A percentile compares a stretch with the other conserved stretches of the same genome.
These are phyloP conservation scores for Pterostichus madidus DNA, from an alignment of 2,888 invertebrate genomes.

Conservation along the genomic window DNA sequence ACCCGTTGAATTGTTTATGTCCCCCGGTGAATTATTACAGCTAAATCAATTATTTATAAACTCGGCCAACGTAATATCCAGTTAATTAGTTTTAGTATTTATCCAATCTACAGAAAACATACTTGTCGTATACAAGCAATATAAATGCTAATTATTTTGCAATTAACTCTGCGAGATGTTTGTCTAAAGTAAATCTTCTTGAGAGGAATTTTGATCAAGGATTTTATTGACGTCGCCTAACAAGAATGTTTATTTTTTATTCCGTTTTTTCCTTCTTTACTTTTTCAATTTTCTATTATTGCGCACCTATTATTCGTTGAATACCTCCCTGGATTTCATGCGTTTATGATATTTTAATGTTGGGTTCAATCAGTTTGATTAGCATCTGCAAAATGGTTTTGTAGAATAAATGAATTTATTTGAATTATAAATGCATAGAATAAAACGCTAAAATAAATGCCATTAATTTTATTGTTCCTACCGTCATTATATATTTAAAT, in stretches of 20 bases:
- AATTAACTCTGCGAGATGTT: conserved; percentile 64
- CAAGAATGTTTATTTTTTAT: conserved; percentile 53
- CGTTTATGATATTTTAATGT: no score
- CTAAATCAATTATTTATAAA: conserved; percentile 66
- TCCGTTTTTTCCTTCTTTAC: background rate
- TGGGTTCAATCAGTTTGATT: no score
- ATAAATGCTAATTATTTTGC: conserved; percentile 67
- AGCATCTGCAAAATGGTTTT: background rate
- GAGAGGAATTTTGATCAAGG: conserved; percentile 65
- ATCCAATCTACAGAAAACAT: conserved; percentile 65
- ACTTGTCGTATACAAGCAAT: conserved; percentile 64
- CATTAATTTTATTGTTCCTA: conserved; percentile 49
- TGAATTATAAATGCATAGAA: conserved; percentile 20
- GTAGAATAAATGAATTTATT: background rate
- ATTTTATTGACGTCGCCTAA: conserved; percentile 62
- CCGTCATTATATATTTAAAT: conserved; percentile 54
- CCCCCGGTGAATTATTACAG: conserved; percentile 63
- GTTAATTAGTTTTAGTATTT: conserved; percentile 67
- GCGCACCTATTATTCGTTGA: background rate
- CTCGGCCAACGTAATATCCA: conserved; percentile 64
- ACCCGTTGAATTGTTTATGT: conserved; percentile 64
- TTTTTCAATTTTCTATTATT: conserved; percentile 3
- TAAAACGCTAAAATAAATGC: conserved; percentile 42
- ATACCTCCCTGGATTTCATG: background rate
- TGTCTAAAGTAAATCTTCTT: conserved; percentile 65